These are phyloP conservation scores for Fissipunctia ypsillon DNA, from an alignment of 2,888 invertebrate genomes.

Conservation along the genomic window DNA sequence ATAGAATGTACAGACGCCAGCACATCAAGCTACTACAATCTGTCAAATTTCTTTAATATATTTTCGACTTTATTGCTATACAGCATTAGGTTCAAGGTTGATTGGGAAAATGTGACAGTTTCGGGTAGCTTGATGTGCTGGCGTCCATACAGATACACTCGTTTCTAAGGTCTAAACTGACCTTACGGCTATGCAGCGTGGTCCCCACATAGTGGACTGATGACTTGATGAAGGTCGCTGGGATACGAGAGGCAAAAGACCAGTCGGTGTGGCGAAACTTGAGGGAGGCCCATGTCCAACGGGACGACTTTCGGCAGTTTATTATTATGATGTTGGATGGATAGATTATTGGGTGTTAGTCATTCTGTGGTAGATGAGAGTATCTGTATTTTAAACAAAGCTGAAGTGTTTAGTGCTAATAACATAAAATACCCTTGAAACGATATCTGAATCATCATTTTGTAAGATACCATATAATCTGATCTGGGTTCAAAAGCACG, in stretches of 20 bases:
- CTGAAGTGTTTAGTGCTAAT: not conserved
- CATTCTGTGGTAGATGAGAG: not conserved
- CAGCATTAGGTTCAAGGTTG: no score
- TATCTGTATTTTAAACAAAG: not conserved
- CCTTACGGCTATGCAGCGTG: not conserved
- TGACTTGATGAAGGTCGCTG: not conserved
- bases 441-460: constrained; percentile 5
- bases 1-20: no score
- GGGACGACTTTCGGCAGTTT: not conserved
- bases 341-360: not conserved
- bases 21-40: no score
- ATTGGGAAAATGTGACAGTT: no score
- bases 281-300: no score
- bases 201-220: not conserved
- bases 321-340: not conserved
- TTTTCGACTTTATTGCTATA: no score
- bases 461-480: not conserved
- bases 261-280: not conserved
- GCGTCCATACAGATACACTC: no score
- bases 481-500: not conserved
- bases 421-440: constrained; percentile 4
- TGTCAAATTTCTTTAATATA: no score
- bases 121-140: no score
- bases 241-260: not conserved
- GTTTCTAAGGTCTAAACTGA: no score